These are phyloP conservation scores for Chrysina gloriosa DNA, from an alignment of 2,888 invertebrate species.

Conservation along the genomic window DNA sequence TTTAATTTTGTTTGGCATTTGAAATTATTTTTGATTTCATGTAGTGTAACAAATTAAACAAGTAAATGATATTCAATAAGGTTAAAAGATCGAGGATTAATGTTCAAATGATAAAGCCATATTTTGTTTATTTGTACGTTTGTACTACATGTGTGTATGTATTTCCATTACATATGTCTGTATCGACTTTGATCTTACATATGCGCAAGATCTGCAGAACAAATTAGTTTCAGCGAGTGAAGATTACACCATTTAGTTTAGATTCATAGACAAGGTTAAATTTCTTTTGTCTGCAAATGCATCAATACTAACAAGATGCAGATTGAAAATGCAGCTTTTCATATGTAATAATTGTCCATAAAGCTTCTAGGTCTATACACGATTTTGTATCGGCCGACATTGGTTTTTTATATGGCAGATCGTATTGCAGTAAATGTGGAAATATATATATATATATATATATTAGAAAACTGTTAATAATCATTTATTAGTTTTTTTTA, in stretches of 20 bases:
- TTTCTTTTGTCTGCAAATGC: too few species aligned
- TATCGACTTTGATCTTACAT: neutral
- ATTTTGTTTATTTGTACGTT: neutral
- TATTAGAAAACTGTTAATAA: too few species aligned
- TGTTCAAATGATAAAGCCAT: conserved; percentile 16
- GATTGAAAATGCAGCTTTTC: too few species aligned
- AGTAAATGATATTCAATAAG: conserved; percentile 3
- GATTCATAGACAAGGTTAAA: neutral
- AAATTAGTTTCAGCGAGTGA: neutral
- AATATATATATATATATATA: too few species aligned
- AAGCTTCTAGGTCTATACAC: too few species aligned
- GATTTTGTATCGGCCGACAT: too few species aligned
- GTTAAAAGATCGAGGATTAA: conserved; percentile 5
- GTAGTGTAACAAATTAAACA: neutral
- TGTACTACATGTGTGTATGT: neutral
- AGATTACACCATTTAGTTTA: neutral
- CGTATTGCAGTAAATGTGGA: too few species aligned
- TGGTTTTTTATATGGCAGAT: too few species aligned
- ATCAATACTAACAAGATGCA: too few species aligned
- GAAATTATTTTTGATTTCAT: neutral
- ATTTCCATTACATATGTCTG: neutral
- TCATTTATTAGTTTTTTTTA: too few species aligned
- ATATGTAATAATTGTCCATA: too few species aligned
- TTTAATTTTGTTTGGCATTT: neutral
- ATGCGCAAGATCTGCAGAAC: neutral